Conservation (phyloP, 92 coral and sea anemone genomes). For the Zoanthus gigantus region DNA sequence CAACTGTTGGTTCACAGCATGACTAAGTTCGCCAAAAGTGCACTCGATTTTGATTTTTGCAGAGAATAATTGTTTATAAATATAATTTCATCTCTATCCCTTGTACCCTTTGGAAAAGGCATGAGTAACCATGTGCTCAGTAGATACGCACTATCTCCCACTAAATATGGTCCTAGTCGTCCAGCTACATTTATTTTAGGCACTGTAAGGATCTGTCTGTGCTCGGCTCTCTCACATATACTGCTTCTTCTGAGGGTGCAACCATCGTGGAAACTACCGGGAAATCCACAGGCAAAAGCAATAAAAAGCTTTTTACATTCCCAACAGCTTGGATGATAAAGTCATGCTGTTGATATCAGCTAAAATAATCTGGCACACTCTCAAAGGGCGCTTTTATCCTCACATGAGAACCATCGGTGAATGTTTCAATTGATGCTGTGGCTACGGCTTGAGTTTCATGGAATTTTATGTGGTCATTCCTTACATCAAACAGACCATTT, state of each 20-base stretch:
- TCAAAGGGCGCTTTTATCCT: slow-evolving; percentile 58
- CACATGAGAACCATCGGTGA: slow-evolving; percentile 50
- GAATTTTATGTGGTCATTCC: slow-evolving; percentile 52
- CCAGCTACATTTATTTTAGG: neutral
- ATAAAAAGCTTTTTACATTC: slow-evolving; percentile 31
- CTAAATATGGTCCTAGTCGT: neutral
- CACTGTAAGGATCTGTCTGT: neutral
- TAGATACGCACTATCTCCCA: neutral
- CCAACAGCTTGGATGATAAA: neutral
- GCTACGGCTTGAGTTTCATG: slow-evolving; percentile 51
- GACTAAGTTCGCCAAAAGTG: slow-evolving; percentile 51
- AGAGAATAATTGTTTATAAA: slow-evolving; percentile 44
- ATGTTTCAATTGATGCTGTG: slow-evolving; percentile 51
- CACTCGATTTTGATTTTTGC: slow-evolving; percentile 53
- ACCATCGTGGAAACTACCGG: neutral
- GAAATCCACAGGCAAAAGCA: slow-evolving; percentile 50
- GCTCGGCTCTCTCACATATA: neutral
- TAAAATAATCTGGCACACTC: slow-evolving; percentile 56
- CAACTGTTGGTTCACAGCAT: slow-evolving; percentile 1
- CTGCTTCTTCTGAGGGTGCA: neutral
- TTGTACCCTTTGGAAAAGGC: too few species aligned
- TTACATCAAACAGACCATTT: slow-evolving; percentile 34
- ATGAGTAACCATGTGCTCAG: neutral
- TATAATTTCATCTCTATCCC: too few species aligned
- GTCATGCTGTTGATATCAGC: slow-evolving; percentile 42